phyloP scores from a whole-genome alignment of 2,113 vertebrate species.

The Pygathrix nemaeus region DNA sequence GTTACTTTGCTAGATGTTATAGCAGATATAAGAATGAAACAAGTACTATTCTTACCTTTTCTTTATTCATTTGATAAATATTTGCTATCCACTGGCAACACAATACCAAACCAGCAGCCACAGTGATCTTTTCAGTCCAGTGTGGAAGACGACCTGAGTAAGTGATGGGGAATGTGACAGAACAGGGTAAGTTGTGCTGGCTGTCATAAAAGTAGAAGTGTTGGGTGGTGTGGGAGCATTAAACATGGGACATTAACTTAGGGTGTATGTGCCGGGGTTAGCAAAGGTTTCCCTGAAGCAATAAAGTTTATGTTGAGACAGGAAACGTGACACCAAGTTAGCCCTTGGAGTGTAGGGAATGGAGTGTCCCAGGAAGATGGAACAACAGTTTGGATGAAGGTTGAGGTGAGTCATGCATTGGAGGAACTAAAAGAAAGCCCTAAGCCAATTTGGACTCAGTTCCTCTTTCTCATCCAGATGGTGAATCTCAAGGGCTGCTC shows the following conservation, averaged over 20 bases:
- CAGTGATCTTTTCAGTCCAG: neutral
- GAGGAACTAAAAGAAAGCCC: neutral
- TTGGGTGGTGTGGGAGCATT: neutral
- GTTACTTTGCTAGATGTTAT: conserved; percentile 5
- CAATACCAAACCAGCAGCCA: neutral
- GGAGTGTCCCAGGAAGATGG: neutral
- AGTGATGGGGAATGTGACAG: neutral
- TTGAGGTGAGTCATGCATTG: neutral
- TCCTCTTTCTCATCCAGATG: neutral
- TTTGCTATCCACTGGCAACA: neutral
- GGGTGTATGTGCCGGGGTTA: neutral
- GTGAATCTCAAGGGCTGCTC: neutral
- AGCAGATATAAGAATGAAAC: conserved; percentile 22
- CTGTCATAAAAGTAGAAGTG: neutral
- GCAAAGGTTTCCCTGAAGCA: neutral
- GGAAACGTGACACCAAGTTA: neutral
- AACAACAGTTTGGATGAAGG: neutral
- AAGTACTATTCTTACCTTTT: neutral
- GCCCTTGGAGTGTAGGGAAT: neutral
- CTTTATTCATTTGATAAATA: neutral
- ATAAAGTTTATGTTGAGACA: neutral
- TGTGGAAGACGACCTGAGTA: neutral
- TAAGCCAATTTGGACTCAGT: neutral
- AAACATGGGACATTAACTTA: no score
- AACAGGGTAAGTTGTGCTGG: neutral